Evolutionary conservation across 2,113 vertebrate genomes (phyloP).

Genomic region (Panurus biarmicus): DNA sequence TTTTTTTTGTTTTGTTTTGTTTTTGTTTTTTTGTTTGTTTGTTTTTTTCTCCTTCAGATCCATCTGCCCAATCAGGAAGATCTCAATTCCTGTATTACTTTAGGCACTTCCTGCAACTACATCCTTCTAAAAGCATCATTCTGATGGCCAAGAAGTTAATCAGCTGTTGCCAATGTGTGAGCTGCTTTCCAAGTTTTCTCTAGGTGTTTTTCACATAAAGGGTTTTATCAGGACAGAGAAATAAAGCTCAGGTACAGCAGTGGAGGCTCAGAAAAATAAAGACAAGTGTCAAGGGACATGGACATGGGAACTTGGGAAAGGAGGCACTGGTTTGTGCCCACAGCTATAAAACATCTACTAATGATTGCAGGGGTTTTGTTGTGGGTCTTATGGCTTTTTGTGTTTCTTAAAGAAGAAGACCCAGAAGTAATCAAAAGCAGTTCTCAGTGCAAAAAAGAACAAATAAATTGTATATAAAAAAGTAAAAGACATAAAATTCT

Average conservation of each 20-base stretch:
- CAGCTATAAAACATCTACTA: not conserved
- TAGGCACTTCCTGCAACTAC: constrained; percentile 76
- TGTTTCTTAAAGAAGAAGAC: not conserved
- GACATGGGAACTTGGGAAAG: not conserved
- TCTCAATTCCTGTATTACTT: constrained; percentile 73
- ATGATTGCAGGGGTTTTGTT: not conserved
- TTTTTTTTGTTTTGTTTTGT: too few relatives aligned
- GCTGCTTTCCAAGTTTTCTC: constrained; percentile 76
- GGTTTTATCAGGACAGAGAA: constrained; percentile 66
- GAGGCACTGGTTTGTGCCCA: not conserved
- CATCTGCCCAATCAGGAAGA: constrained; percentile 71
- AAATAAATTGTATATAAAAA: not conserved
- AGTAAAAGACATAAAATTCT: not conserved
- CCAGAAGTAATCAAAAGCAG: not conserved
- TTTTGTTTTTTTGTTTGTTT: too few relatives aligned
- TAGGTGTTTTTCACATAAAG: constrained; percentile 79
- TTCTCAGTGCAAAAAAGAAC: not conserved
- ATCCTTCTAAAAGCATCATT: constrained; percentile 72
- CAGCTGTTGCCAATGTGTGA: constrained; percentile 74
- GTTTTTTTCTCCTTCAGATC: constrained; percentile 72
- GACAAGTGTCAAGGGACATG: not conserved
- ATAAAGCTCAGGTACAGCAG: not conserved
- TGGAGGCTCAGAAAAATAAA: not conserved
- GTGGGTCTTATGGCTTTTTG: not conserved
- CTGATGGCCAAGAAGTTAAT: constrained; percentile 80